Base-by-base conservation (phyloP, 37 sponge, comb jelly and placozoan genomes). In the Eunapius fragilis region DNA sequence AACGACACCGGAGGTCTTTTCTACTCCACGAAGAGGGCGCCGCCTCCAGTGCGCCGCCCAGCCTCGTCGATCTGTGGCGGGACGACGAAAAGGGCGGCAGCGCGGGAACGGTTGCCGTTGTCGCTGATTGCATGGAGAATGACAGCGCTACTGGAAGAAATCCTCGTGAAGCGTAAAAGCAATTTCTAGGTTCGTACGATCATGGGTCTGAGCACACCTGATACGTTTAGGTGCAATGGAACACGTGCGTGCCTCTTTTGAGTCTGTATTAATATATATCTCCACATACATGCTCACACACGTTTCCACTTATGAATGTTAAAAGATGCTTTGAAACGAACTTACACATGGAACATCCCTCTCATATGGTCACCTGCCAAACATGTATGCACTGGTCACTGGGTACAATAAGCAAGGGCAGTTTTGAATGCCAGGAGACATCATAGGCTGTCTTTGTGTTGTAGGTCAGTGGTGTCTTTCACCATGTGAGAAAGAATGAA, bases 371-470 rank as follows among this genome's bases (percentile, higher is more conserved):
- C 58, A 58, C 58, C 58, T 58, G 58, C 91, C 91, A 91, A 41
- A 86, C 58, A 23, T 77, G 69, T 25, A 91, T 23, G 37, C 45
- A 33, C 28, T 35, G 48, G 47, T 86, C 72, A 17, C 77, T 25
- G 2, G 78, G 75, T 23, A 69, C 84, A 36, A 78, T 87, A 33
- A 86, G 50, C 37, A 91, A n/a, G 33, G 82, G 91, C 37, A 91
- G 48, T 36, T 58, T 45, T 12, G 68, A 37, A 33, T 82, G 82
- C 91, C 91, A 91, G 3, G 79, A 76, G 33, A 91, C 38, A 28
- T 34, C 87, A 32, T 25, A 79, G 45, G 67, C 87, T 27, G 35
- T 80, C 37, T 58, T 58, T 58, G 80, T 67, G 67, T 68, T 27
- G 32, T 17, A 68, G 17, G 47, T 58, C 28, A 80, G 31, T 11